Percentiles rank a stretch among this genome's conserved stretches.
These are phyloP conservation scores for Trichonephila inaurata DNA, from an alignment of 1,140 invertebrate genomes.

Conservation along the genomic window DNA sequence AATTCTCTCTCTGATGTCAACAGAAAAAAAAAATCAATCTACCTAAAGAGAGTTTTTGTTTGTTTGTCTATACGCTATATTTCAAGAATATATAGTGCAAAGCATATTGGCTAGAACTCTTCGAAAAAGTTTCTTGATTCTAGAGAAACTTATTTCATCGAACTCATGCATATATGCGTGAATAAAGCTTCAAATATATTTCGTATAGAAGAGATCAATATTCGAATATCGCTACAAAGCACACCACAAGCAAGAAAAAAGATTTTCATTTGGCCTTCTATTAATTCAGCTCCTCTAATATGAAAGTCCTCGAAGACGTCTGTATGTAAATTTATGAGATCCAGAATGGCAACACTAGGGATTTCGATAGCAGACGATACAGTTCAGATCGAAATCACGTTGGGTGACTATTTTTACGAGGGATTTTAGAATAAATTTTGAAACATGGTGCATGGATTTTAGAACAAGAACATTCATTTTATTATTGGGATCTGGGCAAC, in stretches of 20 bases:
- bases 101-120: neutral
- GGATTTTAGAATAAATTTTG: conserved; percentile 24
- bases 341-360: conserved; percentile 5
- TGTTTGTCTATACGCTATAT: neutral
- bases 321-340: conserved; percentile 6
- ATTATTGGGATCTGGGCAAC: neutral
- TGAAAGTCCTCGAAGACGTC: neutral
- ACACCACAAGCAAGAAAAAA: neutral
- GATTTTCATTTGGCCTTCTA: conserved; percentile 3
- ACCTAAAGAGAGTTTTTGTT: too few relatives aligned
- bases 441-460: neutral
- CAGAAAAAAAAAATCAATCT: too few relatives aligned
- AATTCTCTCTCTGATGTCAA: too few relatives aligned
- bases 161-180: conserved; percentile 20
- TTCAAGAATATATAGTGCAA: neutral
- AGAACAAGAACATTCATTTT: neutral
- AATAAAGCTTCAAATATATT: neutral
- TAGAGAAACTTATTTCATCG: neutral
- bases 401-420: conserved; percentile 34
- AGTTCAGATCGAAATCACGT: neutral
- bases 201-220: neutral
- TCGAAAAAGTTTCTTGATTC: neutral
- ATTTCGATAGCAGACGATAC: neutral
- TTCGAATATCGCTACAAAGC: neutral
- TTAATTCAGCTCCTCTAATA: conserved; percentile 6